Evolutionary conservation across 1,140 invertebrate species (phyloP), one percentile per base, ranked within the genome.

Genomic region (Grapholita molesta): DNA sequence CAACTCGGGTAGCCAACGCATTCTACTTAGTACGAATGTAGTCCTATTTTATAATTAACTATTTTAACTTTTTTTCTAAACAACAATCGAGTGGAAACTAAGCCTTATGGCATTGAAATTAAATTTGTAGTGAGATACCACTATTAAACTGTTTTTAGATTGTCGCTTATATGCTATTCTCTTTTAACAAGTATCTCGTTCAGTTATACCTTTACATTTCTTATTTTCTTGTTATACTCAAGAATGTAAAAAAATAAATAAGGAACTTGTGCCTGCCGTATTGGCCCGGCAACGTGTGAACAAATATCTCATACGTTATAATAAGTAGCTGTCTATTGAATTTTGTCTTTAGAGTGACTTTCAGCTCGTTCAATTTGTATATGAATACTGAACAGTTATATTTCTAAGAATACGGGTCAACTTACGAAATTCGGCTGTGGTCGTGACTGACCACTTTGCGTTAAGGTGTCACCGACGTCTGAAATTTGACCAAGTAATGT

Each of bases 381-480:
- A 61, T 61, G 55, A 61, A 61, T 61, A 61, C 55, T 61, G 55
- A 30, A 32, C 55, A n/a, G 24, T 57, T 25, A 25, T 61, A 61
- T 61, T 61, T 61, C 12, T 30, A 32, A 30, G 24, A 61, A 30
- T 61, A 15, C 24, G 55, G 30, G 55, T 61, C 15, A 61, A 28
- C 25, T 61, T 61, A 61, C 55, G 55, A 61, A 61, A 61, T 61
- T 61, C 24, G 28, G 55, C 25, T 5, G 25, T 61, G 25, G 55
- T 61, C 55, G 55, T 61, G 55, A 61, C 24, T 32, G 25, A 32
- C 55, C 15, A 61, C 25, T 61, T 61, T 30, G 55, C 15, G 55
- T 8, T 28, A 30, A 61, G 28, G 28, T 61, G 55, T 28, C 15
- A 6, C 18, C 53, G 25, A 12, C 8, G 55, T 15, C 55, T 7